These are phyloP conservation scores for Aleiodes sp. DNA, from an alignment of 1,140 invertebrate species.

Conservation along the genomic window DNA sequence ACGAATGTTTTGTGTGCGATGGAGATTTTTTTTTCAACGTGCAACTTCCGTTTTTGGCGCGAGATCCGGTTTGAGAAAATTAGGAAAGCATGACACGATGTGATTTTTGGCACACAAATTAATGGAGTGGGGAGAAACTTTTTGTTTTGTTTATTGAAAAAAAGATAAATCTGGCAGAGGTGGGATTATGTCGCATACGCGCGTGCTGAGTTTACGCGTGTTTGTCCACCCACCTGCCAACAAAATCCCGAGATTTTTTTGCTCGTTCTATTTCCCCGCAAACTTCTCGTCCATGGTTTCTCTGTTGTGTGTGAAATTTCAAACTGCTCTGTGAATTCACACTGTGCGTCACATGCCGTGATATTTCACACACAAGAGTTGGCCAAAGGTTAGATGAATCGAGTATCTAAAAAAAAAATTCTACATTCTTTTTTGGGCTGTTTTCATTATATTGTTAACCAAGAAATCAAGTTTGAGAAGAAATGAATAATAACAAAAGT, in stretches of 20 bases:
- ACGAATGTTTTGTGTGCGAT: too few species aligned
- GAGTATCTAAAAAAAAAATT: background rate
- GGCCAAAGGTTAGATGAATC: background rate
- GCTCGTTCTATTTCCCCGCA: too few species aligned
- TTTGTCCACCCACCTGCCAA: constrained; percentile 1
- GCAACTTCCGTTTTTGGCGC: background rate
- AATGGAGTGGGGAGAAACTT: too few species aligned
- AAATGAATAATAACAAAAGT: background rate
- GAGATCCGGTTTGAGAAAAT: background rate
- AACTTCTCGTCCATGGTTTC: too few species aligned
- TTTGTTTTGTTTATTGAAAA: too few species aligned
- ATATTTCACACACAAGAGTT: background rate
- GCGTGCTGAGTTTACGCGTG: constrained; percentile 7
- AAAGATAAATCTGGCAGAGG: background rate
- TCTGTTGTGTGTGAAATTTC: background rate
- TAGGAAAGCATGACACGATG: background rate
- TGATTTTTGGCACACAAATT: background rate
- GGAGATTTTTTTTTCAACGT: background rate
- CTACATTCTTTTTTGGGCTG: too few species aligned
- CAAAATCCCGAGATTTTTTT: too few species aligned
- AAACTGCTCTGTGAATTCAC: constrained; percentile 6
- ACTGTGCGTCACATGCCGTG: constrained; percentile 10
- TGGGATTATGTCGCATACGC: background rate
- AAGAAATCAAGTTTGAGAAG: background rate
- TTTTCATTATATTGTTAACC: too few species aligned